phyloP scores from a whole-genome alignment of 2,113 vertebrate species.

The Lophura nycthemera region DNA sequence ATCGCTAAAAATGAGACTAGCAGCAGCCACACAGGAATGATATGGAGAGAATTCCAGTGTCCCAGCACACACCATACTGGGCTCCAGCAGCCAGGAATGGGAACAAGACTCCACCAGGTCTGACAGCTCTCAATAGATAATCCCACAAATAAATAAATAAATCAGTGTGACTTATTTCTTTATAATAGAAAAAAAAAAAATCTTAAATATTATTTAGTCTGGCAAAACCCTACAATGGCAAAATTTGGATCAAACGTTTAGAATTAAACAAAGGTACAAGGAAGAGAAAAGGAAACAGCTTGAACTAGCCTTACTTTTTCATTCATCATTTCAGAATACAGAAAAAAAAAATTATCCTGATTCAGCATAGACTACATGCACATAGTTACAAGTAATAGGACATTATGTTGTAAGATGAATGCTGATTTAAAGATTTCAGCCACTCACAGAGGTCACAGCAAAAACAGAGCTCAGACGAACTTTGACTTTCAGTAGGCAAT shows the following conservation, averaged over 20 bases:
- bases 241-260: background rate
- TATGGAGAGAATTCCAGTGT: background rate
- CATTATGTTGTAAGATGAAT: background rate
- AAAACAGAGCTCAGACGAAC: background rate
- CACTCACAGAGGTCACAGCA: background rate
- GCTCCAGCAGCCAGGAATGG: background rate
- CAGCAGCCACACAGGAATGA: too few species aligned
- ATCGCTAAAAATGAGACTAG: background rate
- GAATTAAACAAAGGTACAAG: background rate
- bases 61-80: background rate
- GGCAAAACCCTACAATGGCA: background rate
- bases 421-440: background rate
- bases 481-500: background rate
- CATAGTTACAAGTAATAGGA: background rate
- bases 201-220: background rate
- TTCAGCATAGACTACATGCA: background rate
- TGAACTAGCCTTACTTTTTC: background rate
- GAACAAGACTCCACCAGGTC: background rate
- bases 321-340: background rate
- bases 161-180: background rate
- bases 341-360: background rate
- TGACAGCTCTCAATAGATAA: rapidly evolving
- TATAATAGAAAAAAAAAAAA: background rate
- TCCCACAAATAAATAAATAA: background rate
- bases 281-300: background rate